Evolutionary conservation across 2,888 invertebrate genomes (phyloP), one percentile per base, ranked within the genome.

Genomic region (Platycnemis pennipes): DNA sequence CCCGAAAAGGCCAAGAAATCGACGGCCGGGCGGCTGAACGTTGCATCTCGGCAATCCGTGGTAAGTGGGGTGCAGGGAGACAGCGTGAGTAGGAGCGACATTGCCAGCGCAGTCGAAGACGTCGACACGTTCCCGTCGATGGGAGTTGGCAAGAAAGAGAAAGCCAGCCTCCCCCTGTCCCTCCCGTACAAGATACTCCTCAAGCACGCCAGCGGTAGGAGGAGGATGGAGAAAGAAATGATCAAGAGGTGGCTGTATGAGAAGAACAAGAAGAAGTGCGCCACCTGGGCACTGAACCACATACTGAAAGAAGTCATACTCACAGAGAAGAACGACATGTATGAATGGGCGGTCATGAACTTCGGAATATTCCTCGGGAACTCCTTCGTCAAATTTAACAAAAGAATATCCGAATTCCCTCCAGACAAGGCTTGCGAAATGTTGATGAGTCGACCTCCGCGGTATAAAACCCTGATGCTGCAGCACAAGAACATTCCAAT

Each of bases 231-330:
- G 45, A 87, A 26, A 45, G 87, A 44, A 26, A n/a, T 26, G 87
- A 26, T 87, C 11, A 87, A 87, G 26, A 87, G 22, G 87, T 87
- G 87, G 87, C 45, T 87, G 26, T n/a, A 45, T n/a, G 87, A 87
- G 45, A 87, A 87, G 87, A 87, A 87, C 46, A 87, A 87, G 46
- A 19, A 22, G 46, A 31, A 37, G 4, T 87, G 46, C 19, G 87
- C 87, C 1, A 87, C 87, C 26, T 87, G 87, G 87, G 87, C 46
- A 3, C 87, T 87, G 26, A 87, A 87, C 42, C 45, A 46, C 46
- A 45, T 87, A 1, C 2, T 46, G 11, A 87, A 46, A 16, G 87
- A 87, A 7, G n/a, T 45, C 19, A 44, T 87, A 0, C n/a, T 87
- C 5, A 45, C 45, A 0, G 87, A 87, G 19, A 87, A 87, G n/a